These are phyloP conservation scores for Calephelis nemesis DNA, from an alignment of 1,140 invertebrate species.

Conservation along the genomic window DNA sequence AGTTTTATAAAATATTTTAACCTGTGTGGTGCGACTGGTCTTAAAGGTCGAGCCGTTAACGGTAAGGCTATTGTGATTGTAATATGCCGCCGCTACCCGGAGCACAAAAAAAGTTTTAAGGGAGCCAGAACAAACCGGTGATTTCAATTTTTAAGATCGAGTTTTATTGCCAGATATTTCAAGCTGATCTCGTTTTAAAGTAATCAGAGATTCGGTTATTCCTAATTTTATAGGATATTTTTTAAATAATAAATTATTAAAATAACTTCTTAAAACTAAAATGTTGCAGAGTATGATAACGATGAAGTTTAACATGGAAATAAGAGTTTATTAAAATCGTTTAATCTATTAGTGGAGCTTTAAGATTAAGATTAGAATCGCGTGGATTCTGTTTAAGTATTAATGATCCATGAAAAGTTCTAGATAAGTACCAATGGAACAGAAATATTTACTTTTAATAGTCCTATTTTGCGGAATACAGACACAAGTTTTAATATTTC, in stretches of 20 bases:
- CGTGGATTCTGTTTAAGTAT: no score
- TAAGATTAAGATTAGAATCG: no score
- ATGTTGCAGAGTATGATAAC: background rate
- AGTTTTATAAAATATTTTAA: background rate
- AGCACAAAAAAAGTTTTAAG: conserved; percentile 51
- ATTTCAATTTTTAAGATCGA: conserved; percentile 49
- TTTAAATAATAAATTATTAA: conserved; percentile 2
- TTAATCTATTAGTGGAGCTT: no score
- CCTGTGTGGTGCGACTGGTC: conserved; percentile 28
- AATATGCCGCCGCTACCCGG: conserved; percentile 64
- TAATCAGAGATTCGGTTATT: conserved; percentile 4
- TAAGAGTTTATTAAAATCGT: no score
- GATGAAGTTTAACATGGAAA: background rate
- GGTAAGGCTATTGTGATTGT: conserved; percentile 74
- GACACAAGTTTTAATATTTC: no score
- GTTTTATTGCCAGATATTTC: conserved; percentile 33
- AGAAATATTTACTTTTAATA: no score
- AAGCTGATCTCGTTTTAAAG: conserved; percentile 26
- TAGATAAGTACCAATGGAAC: no score
- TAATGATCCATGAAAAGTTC: no score
- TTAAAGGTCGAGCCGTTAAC: conserved; percentile 59
- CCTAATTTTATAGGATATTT: conserved; percentile 13
- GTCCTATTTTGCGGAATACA: no score
- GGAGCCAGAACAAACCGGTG: conserved; percentile 49
- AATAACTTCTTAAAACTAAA: background rate